phyloP scores from a whole-genome alignment of 2,113 vertebrate species.

The Cheirogaleus medius region DNA sequence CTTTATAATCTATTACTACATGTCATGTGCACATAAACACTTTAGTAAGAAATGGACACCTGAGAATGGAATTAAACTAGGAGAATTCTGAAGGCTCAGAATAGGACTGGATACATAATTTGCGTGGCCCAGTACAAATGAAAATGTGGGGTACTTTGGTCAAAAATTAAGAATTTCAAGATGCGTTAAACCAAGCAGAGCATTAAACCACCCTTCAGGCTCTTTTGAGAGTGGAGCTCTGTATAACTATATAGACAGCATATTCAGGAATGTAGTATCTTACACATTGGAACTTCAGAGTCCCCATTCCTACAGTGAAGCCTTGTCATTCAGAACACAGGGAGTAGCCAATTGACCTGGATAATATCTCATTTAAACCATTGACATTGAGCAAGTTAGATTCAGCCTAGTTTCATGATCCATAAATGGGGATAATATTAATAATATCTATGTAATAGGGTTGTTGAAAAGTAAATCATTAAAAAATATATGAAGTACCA shows the following conservation, averaged over 20 bases:
- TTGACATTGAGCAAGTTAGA: not conserved
- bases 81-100: not conserved
- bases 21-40: not conserved
- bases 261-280: rapidly evolving
- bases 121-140: not conserved
- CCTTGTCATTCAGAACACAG: not conserved
- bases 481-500: not conserved
- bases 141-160: not conserved
- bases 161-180: not conserved
- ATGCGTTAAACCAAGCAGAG: not conserved
- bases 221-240: not conserved
- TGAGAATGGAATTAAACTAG: not conserved
- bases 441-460: not conserved
- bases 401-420: not conserved
- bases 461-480: not conserved
- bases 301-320: not conserved
- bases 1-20: not conserved
- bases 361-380: not conserved
- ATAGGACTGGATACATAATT: not conserved
- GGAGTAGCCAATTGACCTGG: not conserved
- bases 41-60: not conserved
- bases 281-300: not conserved
- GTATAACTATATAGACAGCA: not conserved
- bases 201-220: not conserved
- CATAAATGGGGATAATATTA: not conserved